Evolutionary conservation across 2,797 vertebrate genomes (phyloP), one percentile per base, ranked within the genome.

Genomic region (Lacerta viridis): DNA sequence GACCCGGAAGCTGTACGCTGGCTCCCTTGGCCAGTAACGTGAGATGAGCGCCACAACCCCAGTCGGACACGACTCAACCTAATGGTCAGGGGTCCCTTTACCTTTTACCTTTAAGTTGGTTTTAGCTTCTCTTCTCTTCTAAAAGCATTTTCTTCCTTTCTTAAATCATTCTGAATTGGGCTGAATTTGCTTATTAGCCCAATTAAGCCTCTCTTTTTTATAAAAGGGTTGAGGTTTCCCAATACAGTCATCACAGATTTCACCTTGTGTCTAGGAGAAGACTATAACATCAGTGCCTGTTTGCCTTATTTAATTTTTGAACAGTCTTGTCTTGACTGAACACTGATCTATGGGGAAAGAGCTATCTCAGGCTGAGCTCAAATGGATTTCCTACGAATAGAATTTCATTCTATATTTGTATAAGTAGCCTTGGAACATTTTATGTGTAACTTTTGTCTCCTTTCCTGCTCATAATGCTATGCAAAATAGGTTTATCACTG

Each of bases 391-490:
- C 50, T 75, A 39, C 17, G 10, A 29, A 5, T 80, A 55, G 29
- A 29, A 43, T 64, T 41, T 76, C 3, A 61, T 59, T 17, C 59
- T 39, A 80, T 74, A n/a, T 72, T 8, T 80, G 11, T 80, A 18
- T 80, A 29, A 33, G 11, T n/a, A 8, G 4, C 80, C 74, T 17
- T 80, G 3, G 23, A 87, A 87, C 3, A 64, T 20, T 4, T n/a
- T 69, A 25, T 66, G 15, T n/a, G 13, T 41, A 13, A 1, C 36
- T 72, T 90, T 80, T 39, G n/a, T 64, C 18, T 75, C 50, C 81
- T 77, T 74, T 64, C 90, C 59, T 84, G 29, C 72, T 74, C 68
- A 7, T 11, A 88, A 82, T 64, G 15, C 15, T 36, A 50, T 25
- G 68, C 41, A 72, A 55, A 82, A 25, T 9, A 74, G 81, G 8